Evolutionary conservation across 2,888 invertebrate genomes (phyloP).

Genomic region (Pristionchus entomophagus): DNA sequence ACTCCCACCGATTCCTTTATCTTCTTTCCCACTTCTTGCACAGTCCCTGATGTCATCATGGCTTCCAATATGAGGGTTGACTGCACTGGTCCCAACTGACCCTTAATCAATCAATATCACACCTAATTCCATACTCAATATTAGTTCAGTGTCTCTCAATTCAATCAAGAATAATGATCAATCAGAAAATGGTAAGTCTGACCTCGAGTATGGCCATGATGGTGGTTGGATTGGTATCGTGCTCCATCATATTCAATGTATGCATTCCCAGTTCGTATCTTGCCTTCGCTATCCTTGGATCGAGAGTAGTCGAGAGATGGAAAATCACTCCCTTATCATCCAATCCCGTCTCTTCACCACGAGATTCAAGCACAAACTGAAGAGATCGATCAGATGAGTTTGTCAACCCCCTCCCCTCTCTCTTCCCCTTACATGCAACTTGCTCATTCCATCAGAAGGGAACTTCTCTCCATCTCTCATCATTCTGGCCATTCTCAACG

Average conservation of each 20-base stretch:
- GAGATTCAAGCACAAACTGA: constrained; percentile 31
- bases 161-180: no score
- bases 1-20: background rate
- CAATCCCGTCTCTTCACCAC: constrained; percentile 33
- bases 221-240: background rate
- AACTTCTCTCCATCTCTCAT: constrained; percentile 9
- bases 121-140: no score
- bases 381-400: background rate
- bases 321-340: constrained; percentile 34
- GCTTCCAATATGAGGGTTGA: background rate
- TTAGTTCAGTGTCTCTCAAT: background rate
- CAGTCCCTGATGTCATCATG: background rate
- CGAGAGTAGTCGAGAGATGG: constrained; percentile 6
- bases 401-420: background rate
- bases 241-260: constrained; percentile 6
- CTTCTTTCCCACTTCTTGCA: background rate
- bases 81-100: background rate
- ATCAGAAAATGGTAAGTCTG: background rate
- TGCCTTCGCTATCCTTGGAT: constrained; percentile 16
- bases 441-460: background rate
- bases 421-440: constrained; percentile 1
- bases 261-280: constrained; percentile 36
- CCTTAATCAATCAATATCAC: background rate
- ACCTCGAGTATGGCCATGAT: background rate
- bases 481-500: background rate